These are phyloP conservation scores for Druceiella hillmani DNA, from an alignment of 2,888 invertebrate species.

Conservation along the genomic window DNA sequence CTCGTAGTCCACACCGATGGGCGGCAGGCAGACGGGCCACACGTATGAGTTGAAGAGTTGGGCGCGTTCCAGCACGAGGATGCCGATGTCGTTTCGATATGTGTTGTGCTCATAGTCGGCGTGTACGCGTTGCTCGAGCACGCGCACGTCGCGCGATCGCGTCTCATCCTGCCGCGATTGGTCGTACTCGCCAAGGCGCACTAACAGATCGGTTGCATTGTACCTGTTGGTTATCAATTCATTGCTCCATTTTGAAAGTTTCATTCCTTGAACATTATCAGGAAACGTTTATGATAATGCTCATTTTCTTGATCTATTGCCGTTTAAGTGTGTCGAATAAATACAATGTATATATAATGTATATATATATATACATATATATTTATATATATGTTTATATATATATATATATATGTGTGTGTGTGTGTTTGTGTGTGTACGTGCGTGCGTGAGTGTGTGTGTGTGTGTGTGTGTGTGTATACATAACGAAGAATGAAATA, in stretches of 20 bases:
- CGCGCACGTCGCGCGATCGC: slow-evolving; percentile 62
- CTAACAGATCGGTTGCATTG: slow-evolving; percentile 55
- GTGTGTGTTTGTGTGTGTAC: too few species aligned
- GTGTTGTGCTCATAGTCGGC: slow-evolving; percentile 59
- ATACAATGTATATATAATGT: background rate
- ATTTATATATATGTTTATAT: too few species aligned
- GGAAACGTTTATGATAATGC: too few species aligned
- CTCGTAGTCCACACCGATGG: slow-evolving; percentile 53
- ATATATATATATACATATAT: too few species aligned
- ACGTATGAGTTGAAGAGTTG: slow-evolving; percentile 72
- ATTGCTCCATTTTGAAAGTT: too few species aligned
- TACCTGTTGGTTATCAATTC: too few species aligned
- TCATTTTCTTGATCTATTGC: too few species aligned
- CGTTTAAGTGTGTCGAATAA: background rate
- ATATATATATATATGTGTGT: too few species aligned
- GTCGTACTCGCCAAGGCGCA: slow-evolving; percentile 80
- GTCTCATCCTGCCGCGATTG: slow-evolving; percentile 62
- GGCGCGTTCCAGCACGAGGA: slow-evolving; percentile 60
- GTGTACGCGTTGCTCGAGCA: slow-evolving; percentile 61
- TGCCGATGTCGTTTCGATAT: slow-evolving; percentile 73
- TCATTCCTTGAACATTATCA: too few species aligned
- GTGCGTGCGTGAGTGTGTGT: too few species aligned
- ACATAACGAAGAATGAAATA: too few species aligned
- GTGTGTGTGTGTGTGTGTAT: too few species aligned
- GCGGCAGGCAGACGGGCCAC: slow-evolving; percentile 81